Evolutionary conservation across 1,140 invertebrate genomes (phyloP).

Genomic region (Homalodisca vitripennis): DNA sequence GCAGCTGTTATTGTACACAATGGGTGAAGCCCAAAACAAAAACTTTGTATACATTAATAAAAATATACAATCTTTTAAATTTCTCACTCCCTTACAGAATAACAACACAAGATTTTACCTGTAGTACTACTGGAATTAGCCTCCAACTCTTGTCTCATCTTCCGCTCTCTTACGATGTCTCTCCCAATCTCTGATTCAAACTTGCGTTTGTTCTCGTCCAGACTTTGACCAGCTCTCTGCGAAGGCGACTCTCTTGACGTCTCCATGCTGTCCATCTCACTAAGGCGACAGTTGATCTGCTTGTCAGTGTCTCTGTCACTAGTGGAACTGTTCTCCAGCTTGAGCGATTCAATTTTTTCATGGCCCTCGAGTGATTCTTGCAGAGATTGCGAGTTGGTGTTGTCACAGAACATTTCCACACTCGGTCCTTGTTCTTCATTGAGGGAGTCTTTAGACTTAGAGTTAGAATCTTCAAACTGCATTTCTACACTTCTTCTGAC

Average conservation of each 20-base stretch:
- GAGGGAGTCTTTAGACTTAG: constrained; percentile 3
- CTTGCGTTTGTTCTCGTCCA: constrained; percentile 47
- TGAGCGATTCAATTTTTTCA: constrained; percentile 46
- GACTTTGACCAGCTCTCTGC: constrained; percentile 43
- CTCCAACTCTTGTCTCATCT: constrained; percentile 54
- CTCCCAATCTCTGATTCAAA: constrained; percentile 57
- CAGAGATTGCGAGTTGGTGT: constrained; percentile 1
- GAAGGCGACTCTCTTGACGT: constrained; percentile 14
- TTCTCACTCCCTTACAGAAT: no score
- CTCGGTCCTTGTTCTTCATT: constrained; percentile 16
- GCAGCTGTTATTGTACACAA: no score
- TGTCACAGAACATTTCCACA: constrained; percentile 16
- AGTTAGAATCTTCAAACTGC: constrained; percentile 5
- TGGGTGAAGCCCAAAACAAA: no score
- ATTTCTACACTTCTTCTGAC: constrained; percentile 8
- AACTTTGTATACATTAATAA: no score
- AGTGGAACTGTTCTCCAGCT: constrained; percentile 46
- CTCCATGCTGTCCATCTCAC: constrained; percentile 34
- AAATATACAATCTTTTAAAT: no score
- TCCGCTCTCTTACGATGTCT: constrained; percentile 53
- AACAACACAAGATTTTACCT: not conserved
- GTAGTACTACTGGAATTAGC: constrained; percentile 39
- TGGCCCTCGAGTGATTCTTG: constrained; percentile 10
- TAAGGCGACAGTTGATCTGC: constrained; percentile 36
- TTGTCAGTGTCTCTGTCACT: constrained; percentile 40